phyloP scores from a whole-genome alignment of 2,113 vertebrate genomes.

The Anguilla rostrata region DNA sequence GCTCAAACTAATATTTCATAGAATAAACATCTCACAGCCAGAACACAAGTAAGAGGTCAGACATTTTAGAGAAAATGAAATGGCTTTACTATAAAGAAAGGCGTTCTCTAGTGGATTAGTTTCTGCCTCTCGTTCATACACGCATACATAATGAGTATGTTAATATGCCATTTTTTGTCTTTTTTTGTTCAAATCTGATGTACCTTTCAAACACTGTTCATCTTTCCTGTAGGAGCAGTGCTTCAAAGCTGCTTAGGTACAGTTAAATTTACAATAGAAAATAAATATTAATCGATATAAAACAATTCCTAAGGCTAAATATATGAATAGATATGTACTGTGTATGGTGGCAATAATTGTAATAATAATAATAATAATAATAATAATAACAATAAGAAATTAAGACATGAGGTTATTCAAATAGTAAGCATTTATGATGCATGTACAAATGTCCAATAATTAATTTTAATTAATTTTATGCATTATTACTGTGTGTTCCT shows the following conservation, averaged over 20 bases:
- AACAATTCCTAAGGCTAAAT: constrained; percentile 40
- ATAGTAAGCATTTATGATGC: constrained; percentile 21
- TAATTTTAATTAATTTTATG: constrained; percentile 28
- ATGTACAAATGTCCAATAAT: not conserved
- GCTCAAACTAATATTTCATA: not conserved
- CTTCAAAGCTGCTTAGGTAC: constrained; percentile 53
- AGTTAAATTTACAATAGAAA: constrained; percentile 45
- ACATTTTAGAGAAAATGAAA: constrained; percentile 69
- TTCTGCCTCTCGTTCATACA: constrained; percentile 73
- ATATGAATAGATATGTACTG: not conserved
- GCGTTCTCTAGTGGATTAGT: constrained; percentile 68
- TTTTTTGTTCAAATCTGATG: constrained; percentile 52
- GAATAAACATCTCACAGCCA: constrained; percentile 20
- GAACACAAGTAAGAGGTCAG: constrained; percentile 39
- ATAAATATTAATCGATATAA: constrained; percentile 39
- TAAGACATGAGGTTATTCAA: constrained; percentile 29
- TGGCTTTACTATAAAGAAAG: constrained; percentile 77
- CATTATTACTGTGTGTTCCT: constrained; percentile 24
- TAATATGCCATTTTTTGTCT: constrained; percentile 51
- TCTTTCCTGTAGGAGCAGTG: constrained; percentile 58
- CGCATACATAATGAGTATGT: constrained; percentile 73
- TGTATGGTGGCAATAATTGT: constrained; percentile 34
- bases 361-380: constrained; percentile 28
- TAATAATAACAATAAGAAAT: not conserved
- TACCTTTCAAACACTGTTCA: constrained; percentile 66